Percentiles rank a stretch among this genome's conserved stretches.
phyloP scores from a whole-genome alignment of 2,888 invertebrate species.

The Lochmaea capreae region DNA sequence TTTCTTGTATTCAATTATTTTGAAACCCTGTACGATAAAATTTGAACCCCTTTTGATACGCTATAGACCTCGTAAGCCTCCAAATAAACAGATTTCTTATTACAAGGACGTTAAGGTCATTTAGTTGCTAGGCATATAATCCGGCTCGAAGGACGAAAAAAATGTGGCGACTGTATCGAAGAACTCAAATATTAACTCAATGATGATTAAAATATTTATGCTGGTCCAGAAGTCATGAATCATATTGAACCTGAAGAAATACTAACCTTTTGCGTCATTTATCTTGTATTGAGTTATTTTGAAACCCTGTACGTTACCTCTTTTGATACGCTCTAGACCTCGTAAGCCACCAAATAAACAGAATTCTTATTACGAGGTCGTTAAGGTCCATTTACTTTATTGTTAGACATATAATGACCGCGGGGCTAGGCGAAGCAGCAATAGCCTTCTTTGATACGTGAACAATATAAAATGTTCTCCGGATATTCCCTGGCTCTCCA shows the following conservation, averaged over 20 bases:
- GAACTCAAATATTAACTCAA: too few species aligned
- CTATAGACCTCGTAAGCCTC: too few species aligned
- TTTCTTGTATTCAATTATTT: too few species aligned
- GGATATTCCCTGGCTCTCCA: neutral
- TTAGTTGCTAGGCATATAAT: slow-evolving; percentile 12
- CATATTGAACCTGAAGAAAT: too few species aligned
- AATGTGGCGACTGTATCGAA: too few species aligned
- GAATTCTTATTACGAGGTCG: slow-evolving; percentile 15
- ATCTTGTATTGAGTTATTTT: neutral
- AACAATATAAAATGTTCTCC: slow-evolving; percentile 19
- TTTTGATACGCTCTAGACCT: neutral
- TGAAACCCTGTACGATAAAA: too few species aligned
- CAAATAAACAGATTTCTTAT: slow-evolving; percentile 8
- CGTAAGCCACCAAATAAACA: slow-evolving; percentile 20
- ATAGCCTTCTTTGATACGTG: slow-evolving; percentile 22
- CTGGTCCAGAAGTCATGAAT: too few species aligned
- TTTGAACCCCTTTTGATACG: too few species aligned
- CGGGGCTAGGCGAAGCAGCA: slow-evolving; percentile 5
- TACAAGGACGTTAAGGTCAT: slow-evolving; percentile 12
- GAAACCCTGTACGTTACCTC: neutral
- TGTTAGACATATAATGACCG: slow-evolving; percentile 13
- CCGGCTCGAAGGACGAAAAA: too few species aligned
- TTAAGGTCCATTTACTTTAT: slow-evolving; percentile 19
- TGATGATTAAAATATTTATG: too few species aligned
- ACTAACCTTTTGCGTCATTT: too few species aligned